Evolutionary conservation across 2,888 invertebrate genomes (phyloP).

Genomic region (Unio delphinus): DNA sequence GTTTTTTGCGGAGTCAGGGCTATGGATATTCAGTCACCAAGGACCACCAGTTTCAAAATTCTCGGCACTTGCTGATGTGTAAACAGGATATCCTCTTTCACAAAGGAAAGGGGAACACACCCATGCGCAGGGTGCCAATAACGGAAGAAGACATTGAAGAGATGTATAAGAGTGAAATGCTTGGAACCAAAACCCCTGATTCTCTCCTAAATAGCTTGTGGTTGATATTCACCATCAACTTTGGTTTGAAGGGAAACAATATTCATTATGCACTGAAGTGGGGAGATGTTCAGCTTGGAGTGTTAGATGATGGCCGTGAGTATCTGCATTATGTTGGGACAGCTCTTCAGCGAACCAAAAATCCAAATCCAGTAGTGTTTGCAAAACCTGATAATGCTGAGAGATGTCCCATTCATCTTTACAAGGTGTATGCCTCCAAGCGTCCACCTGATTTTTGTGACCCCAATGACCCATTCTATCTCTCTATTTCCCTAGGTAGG

Average conservation of each 20-base stretch:
- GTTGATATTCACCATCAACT: constrained; percentile 22
- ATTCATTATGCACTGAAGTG: constrained; percentile 7
- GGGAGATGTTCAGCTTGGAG: constrained; percentile 18
- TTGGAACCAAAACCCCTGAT: constrained; percentile 13
- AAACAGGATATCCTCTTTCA: too few relatives aligned
- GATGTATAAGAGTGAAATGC: constrained; percentile 12
- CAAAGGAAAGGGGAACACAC: constrained; percentile 18
- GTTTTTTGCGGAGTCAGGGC: constrained; percentile 7
- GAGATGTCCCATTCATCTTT: constrained; percentile 14
- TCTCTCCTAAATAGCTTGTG: constrained; percentile 22
- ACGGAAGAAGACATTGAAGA: constrained; percentile 16
- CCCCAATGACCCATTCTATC: constrained; percentile 18
- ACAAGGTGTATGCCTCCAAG: constrained; percentile 14
- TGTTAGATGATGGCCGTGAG: constrained; percentile 8
- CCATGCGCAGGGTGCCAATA: constrained; percentile 7
- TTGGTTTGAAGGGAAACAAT: constrained; percentile 19
- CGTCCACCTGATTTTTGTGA: constrained; percentile 11
- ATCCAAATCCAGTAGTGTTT: constrained; percentile 16
- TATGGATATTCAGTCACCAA: constrained; percentile 10
- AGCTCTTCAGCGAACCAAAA: constrained; percentile 10
- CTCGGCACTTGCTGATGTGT: background rate
- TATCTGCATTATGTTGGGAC: constrained; percentile 16
- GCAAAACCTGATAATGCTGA: constrained; percentile 7
- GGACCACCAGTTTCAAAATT: constrained; percentile 7
- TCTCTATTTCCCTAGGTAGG: constrained; percentile 3